phyloP scores from a whole-genome alignment of 2,888 invertebrate genomes.

The Imbricaverruca yamaguchii region DNA sequence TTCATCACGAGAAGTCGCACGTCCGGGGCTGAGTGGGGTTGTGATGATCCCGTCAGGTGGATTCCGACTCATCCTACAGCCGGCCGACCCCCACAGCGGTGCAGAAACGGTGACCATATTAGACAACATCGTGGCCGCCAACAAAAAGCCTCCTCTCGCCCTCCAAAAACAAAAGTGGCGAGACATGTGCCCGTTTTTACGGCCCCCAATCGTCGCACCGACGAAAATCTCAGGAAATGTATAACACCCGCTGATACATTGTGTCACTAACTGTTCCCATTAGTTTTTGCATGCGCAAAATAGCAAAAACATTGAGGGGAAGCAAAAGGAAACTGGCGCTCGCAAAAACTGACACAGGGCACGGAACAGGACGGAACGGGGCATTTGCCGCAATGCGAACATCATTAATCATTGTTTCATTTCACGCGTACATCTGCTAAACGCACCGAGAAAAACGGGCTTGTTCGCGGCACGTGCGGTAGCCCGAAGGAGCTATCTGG shows the following conservation, averaged over 20 bases:
- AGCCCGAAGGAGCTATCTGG: not conserved
- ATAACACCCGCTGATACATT: slow-evolving; percentile 21
- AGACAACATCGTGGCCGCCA: not conserved
- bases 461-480: not conserved
- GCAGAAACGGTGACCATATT: not conserved
- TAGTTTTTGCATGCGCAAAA: slow-evolving; percentile 1
- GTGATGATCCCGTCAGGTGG: too few species aligned
- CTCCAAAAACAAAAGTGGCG: slow-evolving; percentile 5
- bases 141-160: not conserved
- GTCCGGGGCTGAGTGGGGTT: too few species aligned
- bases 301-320: not conserved
- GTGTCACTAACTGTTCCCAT: slow-evolving; percentile 18
- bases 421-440: not conserved
- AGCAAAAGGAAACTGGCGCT: not conserved
- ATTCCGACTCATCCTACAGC: too few species aligned
- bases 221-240: slow-evolving; percentile 19
- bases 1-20: too few species aligned
- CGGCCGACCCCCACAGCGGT: too few species aligned
- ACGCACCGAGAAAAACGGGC: not conserved
- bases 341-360: not conserved
- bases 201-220: not conserved
- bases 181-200: not conserved
- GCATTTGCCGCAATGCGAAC: not conserved
- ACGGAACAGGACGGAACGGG: not conserved
- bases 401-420: not conserved